phyloP scores from a whole-genome alignment of 2,888 invertebrate species.

The Odontothrips loti region DNA sequence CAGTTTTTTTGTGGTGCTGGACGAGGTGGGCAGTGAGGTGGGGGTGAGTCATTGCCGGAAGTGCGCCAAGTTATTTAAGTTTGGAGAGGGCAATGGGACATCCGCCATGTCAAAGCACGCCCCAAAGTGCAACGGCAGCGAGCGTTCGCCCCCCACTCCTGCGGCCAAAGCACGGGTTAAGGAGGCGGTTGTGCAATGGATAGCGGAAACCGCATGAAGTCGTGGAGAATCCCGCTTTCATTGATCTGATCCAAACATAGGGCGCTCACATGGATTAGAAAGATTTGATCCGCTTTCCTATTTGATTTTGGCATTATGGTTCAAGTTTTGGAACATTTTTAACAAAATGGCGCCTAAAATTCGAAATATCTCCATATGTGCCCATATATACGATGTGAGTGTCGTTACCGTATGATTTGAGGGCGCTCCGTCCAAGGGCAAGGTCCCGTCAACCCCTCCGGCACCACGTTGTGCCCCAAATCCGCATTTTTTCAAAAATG shows the following conservation, averaged over 20 bases:
- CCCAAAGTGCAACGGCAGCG: neutral
- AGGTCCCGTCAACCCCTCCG: too few species aligned
- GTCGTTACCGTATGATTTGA: too few species aligned
- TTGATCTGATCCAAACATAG: neutral
- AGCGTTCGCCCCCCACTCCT: neutral
- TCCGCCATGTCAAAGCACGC: neutral
- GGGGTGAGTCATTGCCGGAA: neutral
- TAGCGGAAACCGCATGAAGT: neutral
- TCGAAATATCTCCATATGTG: too few species aligned
- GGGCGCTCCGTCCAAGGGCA: too few species aligned
- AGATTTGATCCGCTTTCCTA: too few species aligned
- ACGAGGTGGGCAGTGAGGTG: neutral
- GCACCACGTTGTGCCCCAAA: too few species aligned
- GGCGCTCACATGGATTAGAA: neutral
- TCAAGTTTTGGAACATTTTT: too few species aligned
- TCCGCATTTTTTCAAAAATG: too few species aligned
- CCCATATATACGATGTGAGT: too few species aligned
- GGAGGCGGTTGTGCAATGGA: neutral
- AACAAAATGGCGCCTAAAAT: too few species aligned
- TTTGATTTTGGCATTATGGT: too few species aligned
- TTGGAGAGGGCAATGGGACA: neutral
- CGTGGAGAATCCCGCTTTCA: neutral
- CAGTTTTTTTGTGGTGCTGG: neutral
- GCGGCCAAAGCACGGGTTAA: neutral
- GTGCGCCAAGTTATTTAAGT: neutral